phyloP scores from a whole-genome alignment of 2,113 vertebrate genomes.

The Rhagologus leucostigma region DNA sequence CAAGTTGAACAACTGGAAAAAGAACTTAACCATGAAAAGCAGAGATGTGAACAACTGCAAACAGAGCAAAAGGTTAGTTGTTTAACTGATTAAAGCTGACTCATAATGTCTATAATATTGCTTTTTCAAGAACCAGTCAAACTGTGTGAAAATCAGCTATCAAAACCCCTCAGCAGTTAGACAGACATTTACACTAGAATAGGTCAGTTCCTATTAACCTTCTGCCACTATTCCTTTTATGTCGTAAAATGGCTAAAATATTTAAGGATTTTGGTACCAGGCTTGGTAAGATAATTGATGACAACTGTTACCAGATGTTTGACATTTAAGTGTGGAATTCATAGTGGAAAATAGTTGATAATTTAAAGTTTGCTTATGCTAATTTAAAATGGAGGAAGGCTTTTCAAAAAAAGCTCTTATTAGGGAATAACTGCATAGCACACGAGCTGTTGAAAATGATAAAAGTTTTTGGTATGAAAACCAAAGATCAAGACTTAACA shows the following conservation, averaged over 20 bases:
- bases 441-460: not conserved
- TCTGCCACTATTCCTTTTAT: slow-evolving; percentile 55
- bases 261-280: slow-evolving; percentile 57
- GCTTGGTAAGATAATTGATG: slow-evolving; percentile 46
- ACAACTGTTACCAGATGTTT: slow-evolving; percentile 63
- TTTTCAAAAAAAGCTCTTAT: not conserved
- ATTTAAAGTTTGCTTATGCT: not conserved
- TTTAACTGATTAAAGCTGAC: slow-evolving; percentile 17
- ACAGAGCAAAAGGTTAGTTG: slow-evolving; percentile 85
- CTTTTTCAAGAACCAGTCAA: slow-evolving; percentile 33
- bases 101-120: not conserved
- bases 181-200: slow-evolving; percentile 38
- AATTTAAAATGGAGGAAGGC: not conserved
- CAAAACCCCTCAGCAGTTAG: slow-evolving; percentile 21
- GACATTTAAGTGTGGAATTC: slow-evolving; percentile 10
- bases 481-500: not conserved
- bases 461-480: not conserved
- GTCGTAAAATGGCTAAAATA: slow-evolving; percentile 67
- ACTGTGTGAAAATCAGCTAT: slow-evolving; percentile 30
- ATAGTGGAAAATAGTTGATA: not conserved
- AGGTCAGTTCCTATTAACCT: slow-evolving; percentile 64
- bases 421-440: not conserved
- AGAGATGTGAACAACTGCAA: slow-evolving; percentile 79
- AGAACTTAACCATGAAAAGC: slow-evolving; percentile 81
- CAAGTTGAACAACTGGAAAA: slow-evolving; percentile 83